These are phyloP conservation scores for Nephrotoma appendiculata DNA, from an alignment of 2,888 invertebrate species.

Conservation along the genomic window DNA sequence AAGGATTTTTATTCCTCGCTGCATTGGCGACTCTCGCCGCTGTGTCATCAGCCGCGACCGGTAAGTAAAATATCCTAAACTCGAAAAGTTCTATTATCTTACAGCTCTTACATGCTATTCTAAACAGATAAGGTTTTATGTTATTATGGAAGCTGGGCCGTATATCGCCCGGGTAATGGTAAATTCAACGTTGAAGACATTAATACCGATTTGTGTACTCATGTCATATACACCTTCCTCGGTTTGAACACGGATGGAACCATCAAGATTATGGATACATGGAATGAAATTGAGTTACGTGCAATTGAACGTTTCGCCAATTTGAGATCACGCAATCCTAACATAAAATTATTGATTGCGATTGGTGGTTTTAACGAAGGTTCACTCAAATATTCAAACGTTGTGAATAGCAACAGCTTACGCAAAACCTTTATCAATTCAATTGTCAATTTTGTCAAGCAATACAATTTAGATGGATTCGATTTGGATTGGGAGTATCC, in stretches of 20 bases:
- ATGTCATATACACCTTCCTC: constrained; percentile 51
- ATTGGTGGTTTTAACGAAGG: constrained; percentile 46
- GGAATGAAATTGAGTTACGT: constrained; percentile 33
- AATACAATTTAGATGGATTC: constrained; percentile 60
- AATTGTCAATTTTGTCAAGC: constrained; percentile 45
- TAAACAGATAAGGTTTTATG: constrained; percentile 42
- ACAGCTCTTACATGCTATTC: neutral
- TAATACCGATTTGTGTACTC: constrained; percentile 48
- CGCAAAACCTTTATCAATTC: neutral
- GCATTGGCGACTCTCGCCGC: neutral
- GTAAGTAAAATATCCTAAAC: neutral
- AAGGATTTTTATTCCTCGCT: neutral
- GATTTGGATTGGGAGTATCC: constrained; percentile 77
- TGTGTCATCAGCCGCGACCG: neutral
- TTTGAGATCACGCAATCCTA: constrained; percentile 30
- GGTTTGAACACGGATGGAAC: constrained; percentile 38
- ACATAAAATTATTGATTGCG: constrained; percentile 34
- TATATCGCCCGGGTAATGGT: constrained; percentile 43
- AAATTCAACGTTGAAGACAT: constrained; percentile 45
- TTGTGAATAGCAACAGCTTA: neutral
- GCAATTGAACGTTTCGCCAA: constrained; percentile 30
- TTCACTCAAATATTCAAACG: constrained; percentile 32
- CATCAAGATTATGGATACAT: constrained; percentile 37
- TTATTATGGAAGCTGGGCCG: constrained; percentile 57
- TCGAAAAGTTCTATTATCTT: neutral